Evolutionary conservation across 2,888 invertebrate species (phyloP).

Genomic region (Pecten maximus): DNA sequence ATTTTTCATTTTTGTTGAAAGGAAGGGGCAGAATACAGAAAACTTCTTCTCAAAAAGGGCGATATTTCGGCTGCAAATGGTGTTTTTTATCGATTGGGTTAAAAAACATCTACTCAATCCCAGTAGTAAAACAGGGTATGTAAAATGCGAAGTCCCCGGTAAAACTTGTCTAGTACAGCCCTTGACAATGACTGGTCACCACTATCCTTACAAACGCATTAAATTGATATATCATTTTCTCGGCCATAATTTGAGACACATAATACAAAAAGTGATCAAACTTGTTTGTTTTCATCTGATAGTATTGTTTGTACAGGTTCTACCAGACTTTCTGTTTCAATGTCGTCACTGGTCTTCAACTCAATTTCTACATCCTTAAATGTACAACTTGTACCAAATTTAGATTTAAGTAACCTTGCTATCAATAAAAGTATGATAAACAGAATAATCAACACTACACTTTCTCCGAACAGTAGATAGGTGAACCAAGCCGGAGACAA

Average conservation of each 20-base stretch:
- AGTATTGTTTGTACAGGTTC: background rate
- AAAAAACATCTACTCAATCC: no score
- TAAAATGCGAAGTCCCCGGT: no score
- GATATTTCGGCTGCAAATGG: no score
- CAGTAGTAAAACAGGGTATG: no score
- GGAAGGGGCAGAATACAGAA: no score
- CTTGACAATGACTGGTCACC: background rate
- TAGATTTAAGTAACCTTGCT: background rate
- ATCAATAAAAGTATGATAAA: slow-evolving; percentile 46
- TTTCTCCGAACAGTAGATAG: slow-evolving; percentile 47
- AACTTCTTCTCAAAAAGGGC: no score
- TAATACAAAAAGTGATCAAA: background rate
- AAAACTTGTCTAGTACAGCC: no score
- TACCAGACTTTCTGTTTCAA: background rate
- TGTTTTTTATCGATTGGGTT: no score
- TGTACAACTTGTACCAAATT: background rate
- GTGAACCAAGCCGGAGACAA: slow-evolving; percentile 54
- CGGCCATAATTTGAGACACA: background rate
- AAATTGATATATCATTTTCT: background rate
- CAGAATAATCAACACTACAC: slow-evolving; percentile 37
- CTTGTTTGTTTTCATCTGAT: background rate
- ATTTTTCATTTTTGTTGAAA: no score
- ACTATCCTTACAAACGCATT: background rate
- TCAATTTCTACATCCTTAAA: slow-evolving; percentile 2
- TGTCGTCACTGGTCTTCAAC: background rate